These are phyloP conservation scores for Ridgeia piscesae DNA, from an alignment of 1,140 invertebrate species.

Conservation along the genomic window DNA sequence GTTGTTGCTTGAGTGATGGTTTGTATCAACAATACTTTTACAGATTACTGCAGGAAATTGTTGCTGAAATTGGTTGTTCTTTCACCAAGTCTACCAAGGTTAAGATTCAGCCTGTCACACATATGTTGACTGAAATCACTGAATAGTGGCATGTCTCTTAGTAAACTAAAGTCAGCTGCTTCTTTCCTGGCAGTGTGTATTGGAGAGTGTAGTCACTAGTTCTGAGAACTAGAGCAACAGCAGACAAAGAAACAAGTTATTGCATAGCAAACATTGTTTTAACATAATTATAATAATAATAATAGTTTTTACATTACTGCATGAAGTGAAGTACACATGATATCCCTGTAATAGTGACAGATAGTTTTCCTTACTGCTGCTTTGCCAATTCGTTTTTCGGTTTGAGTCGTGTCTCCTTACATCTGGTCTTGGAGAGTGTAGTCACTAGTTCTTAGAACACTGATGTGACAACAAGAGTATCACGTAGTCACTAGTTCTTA, in stretches of 20 bases:
- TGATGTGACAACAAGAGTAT: no score
- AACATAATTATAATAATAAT: not conserved
- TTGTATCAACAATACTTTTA: no score
- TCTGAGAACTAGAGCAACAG: not conserved
- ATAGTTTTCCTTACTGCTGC: not conserved
- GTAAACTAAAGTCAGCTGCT: not conserved
- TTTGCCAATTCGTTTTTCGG: not conserved
- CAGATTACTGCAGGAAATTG: no score
- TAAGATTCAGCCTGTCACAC: no score
- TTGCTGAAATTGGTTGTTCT: no score
- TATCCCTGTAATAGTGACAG: no score
- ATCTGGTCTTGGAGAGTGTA: not conserved
- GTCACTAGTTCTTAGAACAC: not conserved
- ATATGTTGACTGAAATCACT: no score
- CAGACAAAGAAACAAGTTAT: not conserved
- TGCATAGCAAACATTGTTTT: not conserved
- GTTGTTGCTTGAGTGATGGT: no score
- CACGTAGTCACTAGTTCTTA: no score
- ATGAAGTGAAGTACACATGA: no score
- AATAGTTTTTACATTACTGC: not conserved
- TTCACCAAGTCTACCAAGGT: no score
- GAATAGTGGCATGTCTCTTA: not conserved
- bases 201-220: conserved; percentile 4
- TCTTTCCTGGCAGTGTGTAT: not conserved
- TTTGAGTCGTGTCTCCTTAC: not conserved